phyloP scores from a whole-genome alignment of 2,113 vertebrate species.

The Neodontobutis hainanensis region DNA sequence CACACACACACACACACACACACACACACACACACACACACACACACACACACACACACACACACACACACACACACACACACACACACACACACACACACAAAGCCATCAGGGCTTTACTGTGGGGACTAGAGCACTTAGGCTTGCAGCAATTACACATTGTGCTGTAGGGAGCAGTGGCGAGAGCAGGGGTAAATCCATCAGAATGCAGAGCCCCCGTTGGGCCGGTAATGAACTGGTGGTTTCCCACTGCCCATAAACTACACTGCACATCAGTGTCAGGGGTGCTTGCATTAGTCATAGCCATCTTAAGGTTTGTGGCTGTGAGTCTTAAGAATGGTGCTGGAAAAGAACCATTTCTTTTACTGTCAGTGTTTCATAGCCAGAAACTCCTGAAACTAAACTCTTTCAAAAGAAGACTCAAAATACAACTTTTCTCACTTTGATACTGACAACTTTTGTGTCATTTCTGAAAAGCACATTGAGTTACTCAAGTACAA shows the following conservation, averaged over 20 bases:
- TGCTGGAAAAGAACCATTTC: constrained; percentile 8
- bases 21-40: too few relatives aligned
- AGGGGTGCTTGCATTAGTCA: constrained; percentile 44
- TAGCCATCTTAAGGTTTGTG: constrained; percentile 33
- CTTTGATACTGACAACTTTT: too few relatives aligned
- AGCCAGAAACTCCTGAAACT: too few relatives aligned
- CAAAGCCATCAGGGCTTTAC: constrained; percentile 41
- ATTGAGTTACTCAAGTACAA: too few relatives aligned
- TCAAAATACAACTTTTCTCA: too few relatives aligned
- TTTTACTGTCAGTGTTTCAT: too few relatives aligned
- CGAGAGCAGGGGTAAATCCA: constrained; percentile 61
- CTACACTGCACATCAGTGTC: constrained; percentile 50
- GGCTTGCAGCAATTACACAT: constrained; percentile 69
- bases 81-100: too few relatives aligned
- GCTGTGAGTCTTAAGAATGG: constrained; percentile 30
- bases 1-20: too few relatives aligned
- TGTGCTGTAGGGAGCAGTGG: constrained; percentile 46
- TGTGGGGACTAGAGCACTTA: constrained; percentile 61
- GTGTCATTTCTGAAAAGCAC: too few relatives aligned
- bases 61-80: too few relatives aligned
- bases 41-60: too few relatives aligned
- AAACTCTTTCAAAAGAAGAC: too few relatives aligned
- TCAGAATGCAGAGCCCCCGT: constrained; percentile 58
- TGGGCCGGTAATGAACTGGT: constrained; percentile 66
- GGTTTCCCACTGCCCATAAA: constrained; percentile 28